phyloP scores from a whole-genome alignment of 2,888 invertebrate genomes.

The Tenthredo mesomela region DNA sequence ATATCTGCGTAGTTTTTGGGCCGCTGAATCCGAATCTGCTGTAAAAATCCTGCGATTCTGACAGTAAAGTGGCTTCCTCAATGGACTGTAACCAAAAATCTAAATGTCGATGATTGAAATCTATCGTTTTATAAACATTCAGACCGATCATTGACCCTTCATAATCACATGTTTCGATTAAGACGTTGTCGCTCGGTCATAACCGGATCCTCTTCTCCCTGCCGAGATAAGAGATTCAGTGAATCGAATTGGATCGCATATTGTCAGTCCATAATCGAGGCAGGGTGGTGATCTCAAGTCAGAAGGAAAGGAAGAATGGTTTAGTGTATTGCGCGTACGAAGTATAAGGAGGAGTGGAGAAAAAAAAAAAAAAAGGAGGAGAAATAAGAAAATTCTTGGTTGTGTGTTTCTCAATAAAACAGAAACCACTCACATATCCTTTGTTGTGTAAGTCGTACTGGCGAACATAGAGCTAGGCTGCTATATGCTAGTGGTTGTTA shows the following conservation, averaged over 20 bases:
- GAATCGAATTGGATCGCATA: constrained; percentile 71
- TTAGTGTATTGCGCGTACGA: constrained; percentile 41
- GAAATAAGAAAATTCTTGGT: constrained; percentile 30
- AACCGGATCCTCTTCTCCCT: background rate
- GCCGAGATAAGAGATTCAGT: constrained; percentile 62
- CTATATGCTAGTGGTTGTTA: constrained; percentile 75
- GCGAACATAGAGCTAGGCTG: constrained; percentile 58
- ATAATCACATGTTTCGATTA: background rate
- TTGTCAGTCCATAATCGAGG: constrained; percentile 71
- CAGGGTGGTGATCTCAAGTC: background rate
- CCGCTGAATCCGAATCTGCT: background rate
- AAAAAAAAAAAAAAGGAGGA: background rate
- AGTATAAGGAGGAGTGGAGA: background rate
- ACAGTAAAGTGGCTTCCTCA: no score
- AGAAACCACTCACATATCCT: constrained; percentile 77
- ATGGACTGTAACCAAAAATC: background rate
- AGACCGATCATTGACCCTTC: background rate
- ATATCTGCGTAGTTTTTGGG: background rate
- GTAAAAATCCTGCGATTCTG: background rate
- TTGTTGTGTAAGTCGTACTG: constrained; percentile 71
- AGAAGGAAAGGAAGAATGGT: constrained; percentile 9
- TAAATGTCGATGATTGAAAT: background rate
- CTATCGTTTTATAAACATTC: background rate
- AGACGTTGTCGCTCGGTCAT: background rate
- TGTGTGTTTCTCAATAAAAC: constrained; percentile 77